These are phyloP conservation scores for Ictidomys tridecemlineatus DNA, from an alignment of 2,113 vertebrate genomes.

Conservation along the genomic window DNA sequence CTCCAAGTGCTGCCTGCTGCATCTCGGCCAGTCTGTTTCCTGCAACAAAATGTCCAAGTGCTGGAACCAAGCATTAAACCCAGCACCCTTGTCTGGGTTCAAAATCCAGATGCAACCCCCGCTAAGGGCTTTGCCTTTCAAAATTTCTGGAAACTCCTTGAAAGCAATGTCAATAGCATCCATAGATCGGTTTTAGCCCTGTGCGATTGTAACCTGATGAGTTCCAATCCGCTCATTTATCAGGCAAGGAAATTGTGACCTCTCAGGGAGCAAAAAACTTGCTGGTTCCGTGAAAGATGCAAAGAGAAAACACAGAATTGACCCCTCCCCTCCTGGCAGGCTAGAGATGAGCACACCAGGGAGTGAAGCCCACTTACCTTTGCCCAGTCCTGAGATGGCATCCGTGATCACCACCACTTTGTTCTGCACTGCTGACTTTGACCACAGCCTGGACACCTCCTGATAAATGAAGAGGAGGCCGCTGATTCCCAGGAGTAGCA, in stretches of 20 bases:
- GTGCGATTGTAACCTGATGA: not conserved
- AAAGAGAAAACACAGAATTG: not conserved
- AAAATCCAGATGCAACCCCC: not conserved
- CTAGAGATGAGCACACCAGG: not conserved
- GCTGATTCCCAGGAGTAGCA: constrained; percentile 93
- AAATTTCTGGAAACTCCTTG: not conserved
- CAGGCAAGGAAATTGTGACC: not conserved
- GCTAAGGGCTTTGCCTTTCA: not conserved
- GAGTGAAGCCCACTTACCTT: constrained; percentile 88
- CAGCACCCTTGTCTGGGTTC: not conserved
- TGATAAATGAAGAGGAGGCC: constrained; percentile 96
- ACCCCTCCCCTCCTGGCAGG: too few relatives aligned
- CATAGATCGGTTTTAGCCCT: not conserved
- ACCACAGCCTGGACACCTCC: constrained; percentile 92
- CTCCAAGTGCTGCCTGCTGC: too few relatives aligned
- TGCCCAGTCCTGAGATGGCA: constrained; percentile 94
- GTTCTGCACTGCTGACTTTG: constrained; percentile 94
- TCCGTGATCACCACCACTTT: constrained; percentile 98
- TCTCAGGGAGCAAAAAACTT: not conserved
- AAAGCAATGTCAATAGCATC: not conserved
- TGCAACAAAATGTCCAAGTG: not conserved
- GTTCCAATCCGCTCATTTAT: not conserved
- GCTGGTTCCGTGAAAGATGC: not conserved
- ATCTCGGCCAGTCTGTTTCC: too few relatives aligned
- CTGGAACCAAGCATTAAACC: not conserved